phyloP scores from a whole-genome alignment of 2,888 invertebrate species.

The Drepanosiphum platanoidis region DNA sequence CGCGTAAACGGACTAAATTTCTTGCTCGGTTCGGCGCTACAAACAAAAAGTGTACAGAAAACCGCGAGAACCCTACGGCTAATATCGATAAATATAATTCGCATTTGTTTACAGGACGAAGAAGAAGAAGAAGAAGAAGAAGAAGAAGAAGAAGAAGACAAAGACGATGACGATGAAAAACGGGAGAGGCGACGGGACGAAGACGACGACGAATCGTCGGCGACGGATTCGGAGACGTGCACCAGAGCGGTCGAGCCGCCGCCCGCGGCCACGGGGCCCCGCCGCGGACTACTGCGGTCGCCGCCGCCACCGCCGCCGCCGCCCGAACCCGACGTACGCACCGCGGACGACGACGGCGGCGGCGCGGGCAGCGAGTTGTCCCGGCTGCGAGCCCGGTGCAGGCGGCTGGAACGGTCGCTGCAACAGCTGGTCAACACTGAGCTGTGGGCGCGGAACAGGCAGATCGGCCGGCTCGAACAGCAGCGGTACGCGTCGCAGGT shows the following conservation, averaged over 20 bases:
- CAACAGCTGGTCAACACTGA: slow-evolving; percentile 54
- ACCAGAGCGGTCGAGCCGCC: not conserved
- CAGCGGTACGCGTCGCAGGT: slow-evolving; percentile 32
- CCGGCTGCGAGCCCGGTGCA: slow-evolving; percentile 37
- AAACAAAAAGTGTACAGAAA: not conserved
- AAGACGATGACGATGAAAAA: not conserved
- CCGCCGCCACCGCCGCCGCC: not conserved
- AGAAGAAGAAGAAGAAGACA: not conserved
- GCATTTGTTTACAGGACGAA: not conserved
- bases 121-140: not conserved
- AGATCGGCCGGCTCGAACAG: slow-evolving; percentile 45
- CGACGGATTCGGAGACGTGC: slow-evolving; percentile 28
- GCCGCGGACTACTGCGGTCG: not conserved
- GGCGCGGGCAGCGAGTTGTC: slow-evolving; percentile 18
- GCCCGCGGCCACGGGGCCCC: not conserved
- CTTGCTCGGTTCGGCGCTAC: too few relatives aligned
- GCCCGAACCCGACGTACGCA: not conserved
- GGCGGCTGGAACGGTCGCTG: slow-evolving; percentile 23
- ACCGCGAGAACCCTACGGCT: too few relatives aligned
- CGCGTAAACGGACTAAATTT: too few relatives aligned
- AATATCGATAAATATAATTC: not conserved
- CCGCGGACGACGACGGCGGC: not conserved
- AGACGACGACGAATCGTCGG: not conserved
- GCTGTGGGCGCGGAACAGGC: slow-evolving; percentile 48
- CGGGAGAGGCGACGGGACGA: not conserved